Evolutionary conservation across 2,113 vertebrate species (phyloP).

Genomic region (Sander lucioperca): DNA sequence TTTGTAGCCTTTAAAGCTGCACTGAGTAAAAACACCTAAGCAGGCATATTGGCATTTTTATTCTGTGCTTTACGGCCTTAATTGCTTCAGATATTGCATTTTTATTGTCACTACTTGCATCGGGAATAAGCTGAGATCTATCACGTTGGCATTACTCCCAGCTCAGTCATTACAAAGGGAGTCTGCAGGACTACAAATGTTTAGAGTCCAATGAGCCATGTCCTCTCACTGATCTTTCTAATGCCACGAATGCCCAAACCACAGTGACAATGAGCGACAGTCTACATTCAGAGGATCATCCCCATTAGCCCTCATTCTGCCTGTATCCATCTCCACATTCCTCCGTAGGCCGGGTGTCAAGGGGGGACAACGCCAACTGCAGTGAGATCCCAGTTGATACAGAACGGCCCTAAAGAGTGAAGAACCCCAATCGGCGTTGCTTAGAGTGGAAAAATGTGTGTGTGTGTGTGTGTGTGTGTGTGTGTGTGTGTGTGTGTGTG

Average conservation of each 20-base stretch:
- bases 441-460: slow-evolving; percentile 29
- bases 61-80: not conserved
- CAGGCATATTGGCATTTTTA: not conserved
- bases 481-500: slow-evolving; percentile 57
- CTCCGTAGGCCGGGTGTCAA: slow-evolving; percentile 39
- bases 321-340: slow-evolving; percentile 57
- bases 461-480: slow-evolving; percentile 60
- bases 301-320: slow-evolving; percentile 54
- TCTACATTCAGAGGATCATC: slow-evolving; percentile 52
- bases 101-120: slow-evolving; percentile 18
- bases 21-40: not conserved
- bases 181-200: slow-evolving; percentile 28
- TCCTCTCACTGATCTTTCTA: slow-evolving; percentile 57
- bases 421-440: slow-evolving; percentile 34
- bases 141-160: slow-evolving; percentile 8
- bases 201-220: slow-evolving; percentile 53
- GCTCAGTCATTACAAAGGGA: slow-evolving; percentile 37
- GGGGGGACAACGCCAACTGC: slow-evolving; percentile 40
- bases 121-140: slow-evolving; percentile 19
- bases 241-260: slow-evolving; percentile 50
- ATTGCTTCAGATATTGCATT: slow-evolving; percentile 14
- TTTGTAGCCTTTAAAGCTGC: slow-evolving; percentile 14
- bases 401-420: slow-evolving; percentile 30
- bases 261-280: slow-evolving; percentile 57
- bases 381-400: slow-evolving; percentile 44